phyloP scores from a whole-genome alignment of 2,888 invertebrate species.

The Agrotis ipsilon region DNA sequence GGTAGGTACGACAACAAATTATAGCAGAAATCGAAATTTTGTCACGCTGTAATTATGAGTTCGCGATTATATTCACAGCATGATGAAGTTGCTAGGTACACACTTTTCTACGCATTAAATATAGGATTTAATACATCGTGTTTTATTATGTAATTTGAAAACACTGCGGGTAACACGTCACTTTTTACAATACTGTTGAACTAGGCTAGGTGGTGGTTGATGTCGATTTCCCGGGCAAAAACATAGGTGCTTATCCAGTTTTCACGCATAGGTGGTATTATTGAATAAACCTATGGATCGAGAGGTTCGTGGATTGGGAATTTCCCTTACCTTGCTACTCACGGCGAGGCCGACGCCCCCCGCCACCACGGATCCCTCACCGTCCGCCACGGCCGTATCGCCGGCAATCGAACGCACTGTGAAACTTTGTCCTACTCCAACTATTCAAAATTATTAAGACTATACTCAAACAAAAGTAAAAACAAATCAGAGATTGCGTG shows the following conservation, averaged over 20 bases:
- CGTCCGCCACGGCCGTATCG: conserved; percentile 86
- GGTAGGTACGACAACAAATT: conserved; percentile 1
- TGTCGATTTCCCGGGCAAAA: conserved; percentile 13
- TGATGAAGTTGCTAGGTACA: conserved; percentile 21
- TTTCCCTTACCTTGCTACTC: conserved; percentile 85
- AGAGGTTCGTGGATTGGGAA: conserved; percentile 27
- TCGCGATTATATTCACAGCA: conserved; percentile 23
- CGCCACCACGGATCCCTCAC: conserved; percentile 83
- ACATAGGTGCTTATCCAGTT: conserved; percentile 5
- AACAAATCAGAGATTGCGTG: conserved; percentile 63
- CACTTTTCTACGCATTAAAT: conserved; percentile 14
- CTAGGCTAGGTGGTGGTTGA: conserved; percentile 1
- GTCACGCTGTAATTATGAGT: conserved; percentile 30
- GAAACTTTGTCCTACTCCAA: conserved; percentile 64
- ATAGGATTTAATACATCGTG: conserved; percentile 4
- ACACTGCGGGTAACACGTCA: conserved; percentile 4
- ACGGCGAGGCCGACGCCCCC: conserved; percentile 90
- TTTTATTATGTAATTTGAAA: conserved; percentile 22
- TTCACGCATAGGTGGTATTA: conserved; percentile 24
- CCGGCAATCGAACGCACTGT: conserved; percentile 73
- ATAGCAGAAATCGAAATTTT: conserved; percentile 24
- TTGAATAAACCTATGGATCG: conserved; percentile 30
- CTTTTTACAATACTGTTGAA: conserved; percentile 2
- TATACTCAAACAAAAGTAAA: conserved; percentile 57
- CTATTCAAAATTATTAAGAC: conserved; percentile 54